Base-by-base conservation (phyloP, 1,140 invertebrate species). In the Bathynomus jamesi region DNA sequence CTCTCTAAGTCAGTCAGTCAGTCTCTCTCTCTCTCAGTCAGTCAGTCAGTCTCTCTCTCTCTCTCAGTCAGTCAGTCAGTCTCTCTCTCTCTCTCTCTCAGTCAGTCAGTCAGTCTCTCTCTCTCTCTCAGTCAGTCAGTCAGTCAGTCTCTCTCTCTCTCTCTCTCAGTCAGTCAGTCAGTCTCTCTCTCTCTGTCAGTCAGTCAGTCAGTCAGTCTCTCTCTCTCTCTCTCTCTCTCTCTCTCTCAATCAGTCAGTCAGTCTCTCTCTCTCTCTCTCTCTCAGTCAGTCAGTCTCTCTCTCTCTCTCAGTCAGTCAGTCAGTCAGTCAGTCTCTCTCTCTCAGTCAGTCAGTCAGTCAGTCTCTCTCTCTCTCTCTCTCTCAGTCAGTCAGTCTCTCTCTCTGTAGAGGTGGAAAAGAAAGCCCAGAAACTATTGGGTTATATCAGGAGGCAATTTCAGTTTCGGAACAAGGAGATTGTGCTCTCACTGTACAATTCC, bases 1-100 rank as follows among this genome's bases (percentile, higher is more conserved):
- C 61, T 21, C 61, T 62, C 17, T 62, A n/a, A 62, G 61, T 62
- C 61, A 62, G 61, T 62, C 61, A 21, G 17, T 62, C 61, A 8
- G 17, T 62, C 17, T 62, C 7, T 21, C 8, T 62, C 7, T 21
- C 17, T 62, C 21, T 62, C 61, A 11, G 8, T 21, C 61, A 11
- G 7, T 62, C 61, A 8, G 7, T 62, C 61, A 8, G 7, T 62
- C 61, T 62, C 61, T 62, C 61, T 21, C 61, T 62, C 17, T 62
- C 61, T 21, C 17, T 62, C 61, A 8, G 7, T 62, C 61, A 11
- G 8, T 62, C 61, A 8, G 8, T 62, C 17, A 11, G 8, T 21
- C 17, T 62, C 61, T 21, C 17, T 62, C 61, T 62, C 61, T 62
- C 61, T 21, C 61, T 62, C 17, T 62, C 61, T 21, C 17, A 11